Percentiles rank a stretch among this genome's conserved stretches.
These are phyloP conservation scores for Pristionchus entomophagus DNA, from an alignment of 2,888 invertebrate species.

Conservation along the genomic window DNA sequence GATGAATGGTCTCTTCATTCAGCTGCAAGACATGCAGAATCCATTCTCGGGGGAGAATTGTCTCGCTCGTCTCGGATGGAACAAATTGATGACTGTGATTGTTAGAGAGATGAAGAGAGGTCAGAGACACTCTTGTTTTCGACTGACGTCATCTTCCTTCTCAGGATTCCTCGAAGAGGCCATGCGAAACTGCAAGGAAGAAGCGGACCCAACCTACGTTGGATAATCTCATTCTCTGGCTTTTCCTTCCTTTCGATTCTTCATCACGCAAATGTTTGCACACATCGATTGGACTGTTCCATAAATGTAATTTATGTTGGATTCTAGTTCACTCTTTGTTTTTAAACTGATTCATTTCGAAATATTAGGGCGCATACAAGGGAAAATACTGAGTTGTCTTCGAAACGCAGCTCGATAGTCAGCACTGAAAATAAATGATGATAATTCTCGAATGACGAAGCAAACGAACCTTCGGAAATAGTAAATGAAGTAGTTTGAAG, in stretches of 20 bases:
- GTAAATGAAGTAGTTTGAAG: neutral
- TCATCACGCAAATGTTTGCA: too few relatives aligned
- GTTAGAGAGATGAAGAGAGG: conserved; percentile 71
- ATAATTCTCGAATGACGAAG: neutral
- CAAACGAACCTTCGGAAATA: neutral
- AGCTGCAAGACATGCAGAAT: conserved; percentile 35
- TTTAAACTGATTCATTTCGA: too few relatives aligned
- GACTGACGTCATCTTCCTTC: too few relatives aligned
- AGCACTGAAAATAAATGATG: neutral
- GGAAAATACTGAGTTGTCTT: neutral
- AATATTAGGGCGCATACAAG: too few relatives aligned
- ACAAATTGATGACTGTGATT: conserved; percentile 71
- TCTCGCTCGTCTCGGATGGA: conserved; percentile 67
- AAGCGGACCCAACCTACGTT: conserved; percentile 51
- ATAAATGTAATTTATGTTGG: neutral
- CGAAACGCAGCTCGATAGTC: neutral
- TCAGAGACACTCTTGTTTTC: neutral
- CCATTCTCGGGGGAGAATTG: conserved; percentile 60
- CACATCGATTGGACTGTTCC: neutral
- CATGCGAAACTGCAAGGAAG: conserved; percentile 71
- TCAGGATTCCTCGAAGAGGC: conserved; percentile 70
- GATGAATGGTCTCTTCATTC: too few relatives aligned
- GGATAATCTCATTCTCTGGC: neutral
- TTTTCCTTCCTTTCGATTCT: neutral
- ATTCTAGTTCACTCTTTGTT: neutral